Conservation (phyloP, 2,113 vertebrate species). For the Physeter macrocephalus region DNA sequence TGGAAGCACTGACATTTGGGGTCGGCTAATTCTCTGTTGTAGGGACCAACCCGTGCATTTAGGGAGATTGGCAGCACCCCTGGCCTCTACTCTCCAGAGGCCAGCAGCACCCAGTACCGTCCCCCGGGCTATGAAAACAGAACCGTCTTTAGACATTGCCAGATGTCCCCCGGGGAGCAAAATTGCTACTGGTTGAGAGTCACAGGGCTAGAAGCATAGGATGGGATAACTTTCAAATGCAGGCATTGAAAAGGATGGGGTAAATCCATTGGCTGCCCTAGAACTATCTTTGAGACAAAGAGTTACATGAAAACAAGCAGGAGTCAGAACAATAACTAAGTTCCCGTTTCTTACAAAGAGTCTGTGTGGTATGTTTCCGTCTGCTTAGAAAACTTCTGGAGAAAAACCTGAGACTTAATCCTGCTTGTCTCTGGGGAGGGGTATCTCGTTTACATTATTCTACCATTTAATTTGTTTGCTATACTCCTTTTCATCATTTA, state of each 20-base stretch:
- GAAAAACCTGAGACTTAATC: background rate
- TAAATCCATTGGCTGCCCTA: background rate
- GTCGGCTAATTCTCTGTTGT: fast-evolving
- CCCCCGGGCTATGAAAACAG: background rate
- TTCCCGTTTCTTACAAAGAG: background rate
- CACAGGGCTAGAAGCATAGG: fast-evolving
- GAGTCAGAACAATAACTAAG: background rate
- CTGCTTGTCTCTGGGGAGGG: background rate
- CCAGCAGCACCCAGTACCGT: background rate
- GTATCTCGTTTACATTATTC: fast-evolving
- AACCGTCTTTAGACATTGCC: background rate
- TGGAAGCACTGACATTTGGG: background rate
- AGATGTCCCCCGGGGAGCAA: background rate
- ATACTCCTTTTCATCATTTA: background rate
- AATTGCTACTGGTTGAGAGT: background rate
- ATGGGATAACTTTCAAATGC: fast-evolving
- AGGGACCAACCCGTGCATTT: fast-evolving
- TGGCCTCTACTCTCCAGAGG: background rate
- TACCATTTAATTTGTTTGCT: background rate
- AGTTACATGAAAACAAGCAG: background rate
- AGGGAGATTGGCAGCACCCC: fast-evolving
- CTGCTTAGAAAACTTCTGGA: background rate
- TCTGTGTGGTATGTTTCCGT: background rate
- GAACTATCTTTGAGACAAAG: background rate
- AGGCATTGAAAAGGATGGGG: background rate